A percentile compares a stretch with the other conserved stretches of the same genome.
Evolutionary conservation across 2,113 vertebrate genomes (phyloP).

Genomic region (Dendrocopos noguchii): DNA sequence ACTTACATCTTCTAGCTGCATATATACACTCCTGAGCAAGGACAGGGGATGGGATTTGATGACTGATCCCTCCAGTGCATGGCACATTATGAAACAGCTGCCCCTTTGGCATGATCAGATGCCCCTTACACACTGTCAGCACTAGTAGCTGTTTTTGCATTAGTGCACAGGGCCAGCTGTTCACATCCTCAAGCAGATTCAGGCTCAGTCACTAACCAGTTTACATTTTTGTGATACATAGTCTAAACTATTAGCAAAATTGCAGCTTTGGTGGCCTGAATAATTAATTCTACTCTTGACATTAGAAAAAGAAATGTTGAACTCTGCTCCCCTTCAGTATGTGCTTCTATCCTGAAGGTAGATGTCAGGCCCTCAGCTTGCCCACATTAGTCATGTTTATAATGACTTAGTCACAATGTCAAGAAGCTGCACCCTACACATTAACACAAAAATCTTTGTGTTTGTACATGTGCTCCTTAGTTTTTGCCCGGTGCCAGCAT

Average conservation of each 20-base stretch:
- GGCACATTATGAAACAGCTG: neutral
- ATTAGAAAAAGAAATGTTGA: neutral
- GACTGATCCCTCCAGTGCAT: neutral
- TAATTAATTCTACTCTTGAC: neutral
- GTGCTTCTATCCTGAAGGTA: neutral
- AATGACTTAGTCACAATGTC: neutral
- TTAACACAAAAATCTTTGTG: neutral
- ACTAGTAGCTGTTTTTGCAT: neutral
- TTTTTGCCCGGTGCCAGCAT: neutral
- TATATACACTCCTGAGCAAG: neutral
- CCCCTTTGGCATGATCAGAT: neutral
- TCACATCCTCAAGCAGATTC: neutral
- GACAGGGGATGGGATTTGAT: neutral
- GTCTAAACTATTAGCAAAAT: neutral
- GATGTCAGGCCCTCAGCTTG: neutral
- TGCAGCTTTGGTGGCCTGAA: neutral
- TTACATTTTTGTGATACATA: neutral
- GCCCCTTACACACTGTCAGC: rapidly evolving
- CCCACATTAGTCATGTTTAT: neutral
- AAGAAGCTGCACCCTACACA: neutral
- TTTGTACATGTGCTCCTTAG: neutral
- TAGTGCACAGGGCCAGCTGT: neutral
- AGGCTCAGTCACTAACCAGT: neutral
- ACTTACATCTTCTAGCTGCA: neutral
- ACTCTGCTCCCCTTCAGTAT: neutral